A percentile compares a stretch with the other conserved stretches of the same genome.
These are phyloP conservation scores for Caenorhabditis japonica DNA, from an alignment of 2,888 invertebrate species.

Conservation along the genomic window DNA sequence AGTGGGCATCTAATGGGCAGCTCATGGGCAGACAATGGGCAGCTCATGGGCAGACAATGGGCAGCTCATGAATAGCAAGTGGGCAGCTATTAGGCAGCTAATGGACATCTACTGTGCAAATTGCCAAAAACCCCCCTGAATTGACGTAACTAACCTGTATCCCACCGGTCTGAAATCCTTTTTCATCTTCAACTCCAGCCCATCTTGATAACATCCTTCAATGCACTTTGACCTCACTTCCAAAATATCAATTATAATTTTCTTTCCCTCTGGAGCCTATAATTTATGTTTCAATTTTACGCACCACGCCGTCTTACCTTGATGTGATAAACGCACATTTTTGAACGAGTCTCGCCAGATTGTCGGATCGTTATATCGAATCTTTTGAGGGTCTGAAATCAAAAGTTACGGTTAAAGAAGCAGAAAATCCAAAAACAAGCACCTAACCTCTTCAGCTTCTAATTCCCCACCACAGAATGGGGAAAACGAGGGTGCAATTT, in stretches of 20 bases:
- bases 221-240: slow-evolving; percentile 59
- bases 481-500: slow-evolving; percentile 56
- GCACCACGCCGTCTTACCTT: slow-evolving; percentile 34
- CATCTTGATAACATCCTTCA: slow-evolving; percentile 65
- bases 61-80: too few relatives aligned
- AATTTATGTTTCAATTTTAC: background rate
- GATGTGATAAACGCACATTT: slow-evolving; percentile 62
- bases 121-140: background rate
- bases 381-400: slow-evolving; percentile 47
- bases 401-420: background rate
- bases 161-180: slow-evolving; percentile 60
- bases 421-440: background rate
- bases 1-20: too few relatives aligned
- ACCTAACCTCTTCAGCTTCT: slow-evolving; percentile 49
- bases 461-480: slow-evolving; percentile 59
- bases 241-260: slow-evolving; percentile 56
- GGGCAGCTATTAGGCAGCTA: too few relatives aligned
- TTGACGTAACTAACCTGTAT: slow-evolving; percentile 47
- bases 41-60: too few relatives aligned
- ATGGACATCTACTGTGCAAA: too few relatives aligned
- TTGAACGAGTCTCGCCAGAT: slow-evolving; percentile 36
- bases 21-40: too few relatives aligned
- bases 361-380: slow-evolving; percentile 64
- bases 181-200: slow-evolving; percentile 62
- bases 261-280: slow-evolving; percentile 57